Base-by-base conservation (phyloP, 2,888 invertebrate species). In the Chrysotoxum bicinctum region DNA sequence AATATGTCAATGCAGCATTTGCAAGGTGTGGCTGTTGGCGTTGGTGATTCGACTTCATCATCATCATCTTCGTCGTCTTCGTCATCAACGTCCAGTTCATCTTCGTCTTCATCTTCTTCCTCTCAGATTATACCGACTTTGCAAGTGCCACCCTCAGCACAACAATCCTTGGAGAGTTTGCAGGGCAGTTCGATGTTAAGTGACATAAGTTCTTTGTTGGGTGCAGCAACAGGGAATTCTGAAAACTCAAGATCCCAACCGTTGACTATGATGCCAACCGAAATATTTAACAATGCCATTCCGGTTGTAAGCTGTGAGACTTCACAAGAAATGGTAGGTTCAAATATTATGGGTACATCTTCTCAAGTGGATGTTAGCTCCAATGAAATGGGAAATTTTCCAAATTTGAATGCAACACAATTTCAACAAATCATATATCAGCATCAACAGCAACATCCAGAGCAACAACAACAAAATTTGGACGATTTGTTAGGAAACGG, bases 371-470 rank as follows among this genome's bases (percentile, higher is more conserved):
- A 72, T 52, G 48, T 84, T 0, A 74, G 43, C 5, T 19, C 16
- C 1, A 45, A 21, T 23, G 72, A 68, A 9, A 26, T 85, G 48
- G 68, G 50, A 23, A 80, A 85, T 23, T 80, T 85, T 32, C 43
- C 81, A 19, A 76, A 80, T 21, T 50, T 85, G 16, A 75, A 81
- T 19, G 73, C 85, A 40, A 23, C 72, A 7, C 80, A 85, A 35
- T 85, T 80, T 23, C 84, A 80, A 19, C 75, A 80, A 26, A 80
- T 85, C 14, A 80, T 85, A 8, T 85, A 76, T 52, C 85, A 85
- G 5, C 80, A 81, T 12, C 84, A 80, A 26, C 73, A 77, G 19
- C 84, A 80, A 10, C 76, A 80, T 12, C 79, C 70, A 8, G 68
- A 77, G n/a, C 84, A 85, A 48, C 80, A 85, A n/a, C 84, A 85